Evolutionary conservation across 2,113 vertebrate species (phyloP), one percentile per base, ranked within the genome.

Genomic region (Semicossyphus pulcher): DNA sequence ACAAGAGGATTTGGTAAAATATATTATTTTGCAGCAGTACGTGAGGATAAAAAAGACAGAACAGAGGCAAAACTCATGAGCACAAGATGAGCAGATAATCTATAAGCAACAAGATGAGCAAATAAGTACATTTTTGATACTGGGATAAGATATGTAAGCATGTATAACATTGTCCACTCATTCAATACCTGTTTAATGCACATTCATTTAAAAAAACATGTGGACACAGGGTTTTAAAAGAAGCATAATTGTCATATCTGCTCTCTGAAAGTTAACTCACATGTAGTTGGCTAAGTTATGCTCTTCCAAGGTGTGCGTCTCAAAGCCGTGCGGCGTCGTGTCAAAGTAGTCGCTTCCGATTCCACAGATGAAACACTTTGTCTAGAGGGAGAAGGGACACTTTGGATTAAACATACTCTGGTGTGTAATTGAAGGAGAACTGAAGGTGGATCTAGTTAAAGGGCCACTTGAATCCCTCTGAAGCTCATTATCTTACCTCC

Each of bases 321-420:
- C 96, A 1, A 97, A 97, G 60, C 96, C 96, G 0, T 97, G 96
- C 0, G 96, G 96, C 21, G 96, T 97, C 2, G 95, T 95, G 60
- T 97, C 96, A 51, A 97, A 97, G 90, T 97, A 97, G 87, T 97
- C 96, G 0, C 96, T 97, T 77, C 96, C 96, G 8, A 97, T 97
- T 69, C 96, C 96, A 8, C 96, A 97, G 92, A 97, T 97, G 93
- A 97, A 97, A 53, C 96, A 97, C 84, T 97, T 97, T 18, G 96
- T 97, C 96, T 97, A 66, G 10, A 78, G 31, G 69, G 67, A 72
- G 29, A 41, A 29, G 26, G 23, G 41, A 72, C 8, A 37, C 23
- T 8, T 48, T 0, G 49, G 14, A 25, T 64, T 10, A 26, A 39
- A 70, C 47, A 15, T 9, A 2, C 7, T 10, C 21, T n/a, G 20